Percentiles rank a stretch among this genome's conserved stretches.
Conservation (phyloP, 2,888 invertebrate species). For the Frankliniella fusca region DNA sequence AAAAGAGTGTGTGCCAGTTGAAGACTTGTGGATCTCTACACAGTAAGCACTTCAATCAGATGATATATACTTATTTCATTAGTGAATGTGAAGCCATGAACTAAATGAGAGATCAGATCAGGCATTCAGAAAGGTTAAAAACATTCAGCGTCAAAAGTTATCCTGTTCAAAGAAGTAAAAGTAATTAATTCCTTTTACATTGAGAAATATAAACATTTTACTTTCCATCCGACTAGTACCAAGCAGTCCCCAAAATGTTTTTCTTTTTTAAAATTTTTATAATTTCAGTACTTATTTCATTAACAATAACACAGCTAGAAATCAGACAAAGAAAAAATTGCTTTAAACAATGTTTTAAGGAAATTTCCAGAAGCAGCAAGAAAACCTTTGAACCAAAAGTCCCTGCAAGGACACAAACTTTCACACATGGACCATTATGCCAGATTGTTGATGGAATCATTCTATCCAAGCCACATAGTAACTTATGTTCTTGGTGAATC, state of each 20-base stretch:
- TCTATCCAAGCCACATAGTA: conserved; percentile 2
- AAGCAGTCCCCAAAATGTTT: not conserved
- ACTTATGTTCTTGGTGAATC: not conserved
- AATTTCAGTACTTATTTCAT: conserved; percentile 14
- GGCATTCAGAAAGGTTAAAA: too few species aligned
- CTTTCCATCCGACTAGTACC: conserved; percentile 16
- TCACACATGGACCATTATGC: not conserved
- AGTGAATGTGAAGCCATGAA: too few species aligned
- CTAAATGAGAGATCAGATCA: too few species aligned
- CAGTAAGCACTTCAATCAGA: too few species aligned
- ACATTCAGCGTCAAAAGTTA: too few species aligned
- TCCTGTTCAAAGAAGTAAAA: not conserved
- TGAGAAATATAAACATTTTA: conserved; percentile 3
- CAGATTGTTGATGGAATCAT: not conserved
- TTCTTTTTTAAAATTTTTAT: not conserved
- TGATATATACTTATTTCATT: too few species aligned
- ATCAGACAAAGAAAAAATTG: conserved; percentile 12
- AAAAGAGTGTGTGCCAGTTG: too few species aligned
- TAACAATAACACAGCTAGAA: not conserved
- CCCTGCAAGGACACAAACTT: not conserved
- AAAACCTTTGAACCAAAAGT: not conserved
- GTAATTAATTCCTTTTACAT: not conserved
- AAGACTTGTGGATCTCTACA: too few species aligned
- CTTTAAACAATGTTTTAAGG: not conserved
- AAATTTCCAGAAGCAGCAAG: not conserved